Evolutionary conservation across 92 coral and sea anemone genomes (phyloP).

Genomic region (Pocillopora grandis): DNA sequence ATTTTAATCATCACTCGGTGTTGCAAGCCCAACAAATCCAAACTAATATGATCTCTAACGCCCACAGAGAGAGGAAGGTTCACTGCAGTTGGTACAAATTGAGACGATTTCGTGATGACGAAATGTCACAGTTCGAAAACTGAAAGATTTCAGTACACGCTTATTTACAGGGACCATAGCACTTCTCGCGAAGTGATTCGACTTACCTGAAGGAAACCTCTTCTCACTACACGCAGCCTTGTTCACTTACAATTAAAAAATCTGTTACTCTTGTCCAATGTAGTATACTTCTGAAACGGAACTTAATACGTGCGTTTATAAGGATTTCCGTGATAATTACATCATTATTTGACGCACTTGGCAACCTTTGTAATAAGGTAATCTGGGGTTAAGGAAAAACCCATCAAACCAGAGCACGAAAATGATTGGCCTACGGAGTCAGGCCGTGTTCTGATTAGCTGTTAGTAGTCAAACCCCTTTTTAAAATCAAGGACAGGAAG

Average conservation of each 20-base stretch:
- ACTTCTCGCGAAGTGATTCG: not conserved
- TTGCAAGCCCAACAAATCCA: not conserved
- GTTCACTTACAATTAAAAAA: conserved; percentile 14
- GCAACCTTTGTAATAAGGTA: no score
- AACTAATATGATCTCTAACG: not conserved
- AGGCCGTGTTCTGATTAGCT: not conserved
- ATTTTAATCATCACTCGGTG: not conserved
- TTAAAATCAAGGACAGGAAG: not conserved
- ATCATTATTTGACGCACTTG: conserved; percentile 4
- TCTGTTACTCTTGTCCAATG: not conserved
- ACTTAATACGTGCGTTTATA: no score
- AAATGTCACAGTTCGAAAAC: not conserved
- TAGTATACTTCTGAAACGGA: not conserved
- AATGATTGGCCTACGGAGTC: conserved; percentile 5
- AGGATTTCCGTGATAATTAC: not conserved
- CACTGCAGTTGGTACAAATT: not conserved
- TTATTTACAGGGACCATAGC: not conserved
- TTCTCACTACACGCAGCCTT: not conserved
- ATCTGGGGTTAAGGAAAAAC: conserved; percentile 10
- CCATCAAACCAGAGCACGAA: not conserved
- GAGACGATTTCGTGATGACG: not conserved
- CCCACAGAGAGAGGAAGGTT: not conserved
- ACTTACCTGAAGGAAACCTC: conserved; percentile 2
- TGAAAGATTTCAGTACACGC: not conserved
- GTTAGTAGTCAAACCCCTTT: not conserved